These are phyloP conservation scores for Mythimna loreyi DNA, from an alignment of 2,888 invertebrate species.

Conservation along the genomic window DNA sequence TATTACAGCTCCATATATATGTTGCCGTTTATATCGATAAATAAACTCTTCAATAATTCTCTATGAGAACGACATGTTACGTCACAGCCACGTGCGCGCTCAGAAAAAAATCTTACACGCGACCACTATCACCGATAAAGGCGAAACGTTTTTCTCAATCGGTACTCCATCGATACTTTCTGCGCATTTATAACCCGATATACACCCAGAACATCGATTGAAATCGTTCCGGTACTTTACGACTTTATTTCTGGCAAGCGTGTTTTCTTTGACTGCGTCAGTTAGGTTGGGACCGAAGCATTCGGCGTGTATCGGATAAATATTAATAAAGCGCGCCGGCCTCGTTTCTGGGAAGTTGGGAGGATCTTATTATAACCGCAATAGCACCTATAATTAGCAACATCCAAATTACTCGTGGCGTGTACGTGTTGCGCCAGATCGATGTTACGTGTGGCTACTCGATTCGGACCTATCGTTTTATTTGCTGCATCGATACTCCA, in stretches of 20 bases:
- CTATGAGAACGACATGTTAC: slow-evolving; percentile 53
- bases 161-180: slow-evolving; percentile 81
- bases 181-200: slow-evolving; percentile 85
- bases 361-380: slow-evolving; percentile 91
- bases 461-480: slow-evolving; percentile 76
- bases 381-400: slow-evolving; percentile 90
- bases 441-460: slow-evolving; percentile 84
- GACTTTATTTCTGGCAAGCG: slow-evolving; percentile 89
- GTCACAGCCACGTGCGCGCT: slow-evolving; percentile 70
- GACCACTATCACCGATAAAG: slow-evolving; percentile 70
- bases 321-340: slow-evolving; percentile 90
- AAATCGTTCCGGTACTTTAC: slow-evolving; percentile 89
- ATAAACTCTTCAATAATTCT: slow-evolving; percentile 21
- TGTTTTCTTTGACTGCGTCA: slow-evolving; percentile 90
- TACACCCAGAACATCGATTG: slow-evolving; percentile 87
- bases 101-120: slow-evolving; percentile 67
- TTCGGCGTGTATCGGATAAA: slow-evolving; percentile 89
- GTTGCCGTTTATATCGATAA: slow-evolving; percentile 1
- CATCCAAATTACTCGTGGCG: slow-evolving; percentile 88
- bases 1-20: slow-evolving; percentile 7
- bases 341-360: slow-evolving; percentile 90
- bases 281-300: slow-evolving; percentile 85
- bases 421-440: slow-evolving; percentile 84
- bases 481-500: slow-evolving; percentile 74
- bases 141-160: slow-evolving; percentile 78